Evolutionary conservation across 2,113 vertebrate genomes (phyloP).

Genomic region (Melanotaenia duboulayi): DNA sequence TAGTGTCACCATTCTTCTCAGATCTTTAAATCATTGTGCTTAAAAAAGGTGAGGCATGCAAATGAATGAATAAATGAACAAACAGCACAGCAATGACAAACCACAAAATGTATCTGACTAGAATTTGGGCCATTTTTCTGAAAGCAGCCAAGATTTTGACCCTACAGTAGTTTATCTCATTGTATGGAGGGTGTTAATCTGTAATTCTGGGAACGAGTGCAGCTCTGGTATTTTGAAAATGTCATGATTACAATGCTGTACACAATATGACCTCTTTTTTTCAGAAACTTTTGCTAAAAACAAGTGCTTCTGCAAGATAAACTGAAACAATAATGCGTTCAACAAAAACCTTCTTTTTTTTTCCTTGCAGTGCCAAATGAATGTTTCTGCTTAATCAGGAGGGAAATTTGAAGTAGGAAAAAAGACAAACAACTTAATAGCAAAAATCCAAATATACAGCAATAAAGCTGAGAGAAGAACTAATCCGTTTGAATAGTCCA

Average conservation of each 20-base stretch:
- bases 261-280: conserved; percentile 28
- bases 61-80: no score
- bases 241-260: conserved; percentile 20
- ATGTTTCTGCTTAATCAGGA: conserved; percentile 44
- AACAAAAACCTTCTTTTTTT: conserved; percentile 50
- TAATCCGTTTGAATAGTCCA: neutral
- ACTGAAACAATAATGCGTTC: conserved; percentile 60
- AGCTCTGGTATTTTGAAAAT: conserved; percentile 31
- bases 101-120: no score
- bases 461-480: conserved; percentile 15
- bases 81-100: no score
- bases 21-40: no score
- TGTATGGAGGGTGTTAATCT: conserved; percentile 44
- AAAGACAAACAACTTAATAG: conserved; percentile 26
- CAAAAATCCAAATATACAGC: conserved; percentile 13
- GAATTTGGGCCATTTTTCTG: neutral
- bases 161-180: conserved; percentile 44
- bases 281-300: conserved; percentile 31
- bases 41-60: no score
- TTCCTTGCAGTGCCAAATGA: conserved; percentile 45
- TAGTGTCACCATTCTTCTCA: no score
- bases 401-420: conserved; percentile 16
- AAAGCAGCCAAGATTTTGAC: conserved; percentile 22
- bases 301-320: conserved; percentile 73
- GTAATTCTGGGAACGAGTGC: conserved; percentile 30